Percentiles rank a stretch among this genome's conserved stretches.
Evolutionary conservation across 2,797 vertebrate species (phyloP).

Genomic region (Helicolenus hilgendorfi): DNA sequence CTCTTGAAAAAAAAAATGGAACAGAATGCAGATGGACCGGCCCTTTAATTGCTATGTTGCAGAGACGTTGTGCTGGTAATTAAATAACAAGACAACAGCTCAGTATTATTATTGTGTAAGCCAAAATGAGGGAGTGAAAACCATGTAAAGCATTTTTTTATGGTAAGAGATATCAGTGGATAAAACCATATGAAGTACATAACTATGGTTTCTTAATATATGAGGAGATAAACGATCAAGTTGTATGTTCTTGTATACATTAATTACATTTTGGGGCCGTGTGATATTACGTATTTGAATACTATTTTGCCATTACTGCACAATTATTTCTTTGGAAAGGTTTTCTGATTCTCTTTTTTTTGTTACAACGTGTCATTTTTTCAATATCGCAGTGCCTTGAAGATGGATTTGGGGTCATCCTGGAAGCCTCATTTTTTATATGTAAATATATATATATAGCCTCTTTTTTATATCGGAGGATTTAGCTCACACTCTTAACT

Average conservation of each 20-base stretch:
- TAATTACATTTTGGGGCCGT: background rate
- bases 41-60: background rate
- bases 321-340: background rate
- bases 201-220: background rate
- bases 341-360: background rate
- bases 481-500: background rate
- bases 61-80: background rate
- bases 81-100: background rate
- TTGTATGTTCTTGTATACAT: background rate
- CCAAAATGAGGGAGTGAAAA: background rate
- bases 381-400: conserved; percentile 21
- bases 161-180: background rate
- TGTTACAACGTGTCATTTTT: background rate
- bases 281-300: background rate
- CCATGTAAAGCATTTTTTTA: background rate
- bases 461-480: conserved; percentile 29
- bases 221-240: background rate
- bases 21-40: too few species aligned
- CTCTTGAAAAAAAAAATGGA: too few species aligned
- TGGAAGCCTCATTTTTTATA: background rate
- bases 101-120: background rate
- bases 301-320: background rate
- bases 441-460: background rate
- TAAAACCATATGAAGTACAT: background rate
- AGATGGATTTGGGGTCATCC: background rate